Conservation (phyloP, 2,888 invertebrate genomes). For the Rhaphigaster nebulosa region DNA sequence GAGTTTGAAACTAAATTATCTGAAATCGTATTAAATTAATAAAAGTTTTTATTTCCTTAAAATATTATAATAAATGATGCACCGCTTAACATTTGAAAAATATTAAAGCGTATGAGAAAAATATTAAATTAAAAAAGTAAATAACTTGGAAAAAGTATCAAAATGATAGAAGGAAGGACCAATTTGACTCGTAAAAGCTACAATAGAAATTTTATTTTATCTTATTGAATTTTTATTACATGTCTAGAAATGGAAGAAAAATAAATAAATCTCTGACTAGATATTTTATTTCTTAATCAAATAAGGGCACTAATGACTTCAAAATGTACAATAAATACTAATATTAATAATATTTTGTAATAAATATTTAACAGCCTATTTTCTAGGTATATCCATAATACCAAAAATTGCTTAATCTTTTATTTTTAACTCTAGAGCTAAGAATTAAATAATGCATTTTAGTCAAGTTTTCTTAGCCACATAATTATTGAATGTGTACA, state of each 20-base stretch:
- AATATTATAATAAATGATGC: no score
- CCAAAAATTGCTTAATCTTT: slow-evolving; percentile 52
- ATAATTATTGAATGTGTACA: slow-evolving; percentile 53
- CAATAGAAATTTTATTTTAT: neutral
- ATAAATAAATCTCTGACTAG: slow-evolving; percentile 23
- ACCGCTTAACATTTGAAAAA: no score
- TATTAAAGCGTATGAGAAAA: neutral
- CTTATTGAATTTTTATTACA: neutral
- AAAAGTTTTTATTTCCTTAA: no score
- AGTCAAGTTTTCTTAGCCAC: slow-evolving; percentile 19
- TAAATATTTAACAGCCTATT: slow-evolving; percentile 58
- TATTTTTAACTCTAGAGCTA: slow-evolving; percentile 26
- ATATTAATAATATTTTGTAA: slow-evolving; percentile 47
- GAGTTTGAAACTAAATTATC: neutral
- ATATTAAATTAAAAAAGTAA: neutral
- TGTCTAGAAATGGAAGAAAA: neutral
- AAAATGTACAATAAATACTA: slow-evolving; percentile 57
- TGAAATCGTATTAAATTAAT: no score
- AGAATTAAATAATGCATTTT: slow-evolving; percentile 49
- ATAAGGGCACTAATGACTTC: slow-evolving; percentile 57
- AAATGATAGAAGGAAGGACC: no score
- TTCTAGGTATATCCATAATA: slow-evolving; percentile 55
- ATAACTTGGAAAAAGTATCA: neutral
- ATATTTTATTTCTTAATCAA: slow-evolving; percentile 53
- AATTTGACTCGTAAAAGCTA: neutral